Base-by-base conservation (phyloP, 2,888 invertebrate species). In the Caenorhabditis sp. region DNA sequence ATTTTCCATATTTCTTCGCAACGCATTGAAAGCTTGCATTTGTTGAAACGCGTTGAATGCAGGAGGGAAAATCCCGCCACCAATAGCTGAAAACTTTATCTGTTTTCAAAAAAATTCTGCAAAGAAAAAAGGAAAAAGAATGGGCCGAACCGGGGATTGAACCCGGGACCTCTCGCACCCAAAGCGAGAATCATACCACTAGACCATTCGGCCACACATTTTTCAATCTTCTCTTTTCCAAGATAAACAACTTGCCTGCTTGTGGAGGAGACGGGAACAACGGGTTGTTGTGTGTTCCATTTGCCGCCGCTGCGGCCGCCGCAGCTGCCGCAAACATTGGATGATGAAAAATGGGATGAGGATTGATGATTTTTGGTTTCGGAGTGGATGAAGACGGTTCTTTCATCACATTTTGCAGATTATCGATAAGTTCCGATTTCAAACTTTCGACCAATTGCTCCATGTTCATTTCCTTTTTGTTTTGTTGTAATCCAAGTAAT, bases 361-460 rank as follows among this genome's bases (percentile, higher is more conserved):
- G 43, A 17, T 6, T 6, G 10, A 43, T 17, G 14, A 43, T 43
- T 43, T 10, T 10, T 14, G 14, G 4, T 19, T 43, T 43, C 43
- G 12, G 43, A 3, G 17, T 12, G 14, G 17, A 43, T 43, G 17
- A 43, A 43, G 51, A 51, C 26, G 58, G 51, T 17, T 58, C 62
- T 27, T 27, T 58, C 55, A 24, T 36, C 58, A 62, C 69, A 19
- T 66, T 75, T 24, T 21, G 24, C 10, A 26, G 12, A 55, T 55
- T 55, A 55, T 55, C 55, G 17, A 8, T 26, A 26, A 55, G 3
- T 26, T 55, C 55, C 21, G 23, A 23, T 90, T 96, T 96, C 5
- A 97, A 91, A 65, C 93, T 92, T 86, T 95, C 94, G n/a, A 95
- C 94, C 61, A 97, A 90, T 63, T 93, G 93, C 88, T 95, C 94